Percentiles rank a stretch among this genome's conserved stretches.
phyloP scores from a whole-genome alignment of 2,797 vertebrate genomes.

The Balearica regulorum region DNA sequence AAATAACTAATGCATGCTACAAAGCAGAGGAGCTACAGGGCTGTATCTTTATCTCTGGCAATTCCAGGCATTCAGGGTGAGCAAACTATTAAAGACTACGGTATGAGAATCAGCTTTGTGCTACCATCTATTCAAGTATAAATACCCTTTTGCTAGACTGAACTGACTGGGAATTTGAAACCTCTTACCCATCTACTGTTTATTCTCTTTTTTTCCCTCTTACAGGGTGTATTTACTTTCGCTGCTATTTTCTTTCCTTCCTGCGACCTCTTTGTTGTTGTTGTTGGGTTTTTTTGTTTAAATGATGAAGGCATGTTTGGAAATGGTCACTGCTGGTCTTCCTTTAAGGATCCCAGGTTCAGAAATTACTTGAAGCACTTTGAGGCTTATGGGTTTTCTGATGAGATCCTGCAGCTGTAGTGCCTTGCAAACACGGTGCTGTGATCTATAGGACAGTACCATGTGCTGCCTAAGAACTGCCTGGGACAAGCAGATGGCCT shows the following conservation, averaged over 20 bases:
- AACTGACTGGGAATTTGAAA: not conserved
- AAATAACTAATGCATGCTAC: not conserved
- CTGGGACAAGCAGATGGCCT: not conserved
- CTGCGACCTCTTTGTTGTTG: not conserved
- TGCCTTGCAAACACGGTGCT: accelerated
- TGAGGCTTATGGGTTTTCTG: not conserved
- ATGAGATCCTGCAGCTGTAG: not conserved
- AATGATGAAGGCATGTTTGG: not conserved
- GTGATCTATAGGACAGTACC: not conserved
- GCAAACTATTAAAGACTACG: not conserved
- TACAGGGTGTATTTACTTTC: not conserved
- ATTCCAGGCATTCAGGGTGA: not conserved
- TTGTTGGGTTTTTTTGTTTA: not conserved
- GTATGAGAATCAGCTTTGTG: not conserved
- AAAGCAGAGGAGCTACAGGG: not conserved
- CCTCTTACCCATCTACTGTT: not conserved
- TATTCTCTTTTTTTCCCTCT: not conserved
- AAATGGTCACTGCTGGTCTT: not conserved
- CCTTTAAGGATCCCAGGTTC: not conserved
- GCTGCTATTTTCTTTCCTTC: not conserved
- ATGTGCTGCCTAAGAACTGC: not conserved
- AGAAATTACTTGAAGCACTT: not conserved
- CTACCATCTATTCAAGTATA: not conserved
- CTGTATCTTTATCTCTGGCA: not conserved
- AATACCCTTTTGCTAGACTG: not conserved